Evolutionary conservation across 2,113 vertebrate genomes (phyloP).

Genomic region (Hyaena hyaena): DNA sequence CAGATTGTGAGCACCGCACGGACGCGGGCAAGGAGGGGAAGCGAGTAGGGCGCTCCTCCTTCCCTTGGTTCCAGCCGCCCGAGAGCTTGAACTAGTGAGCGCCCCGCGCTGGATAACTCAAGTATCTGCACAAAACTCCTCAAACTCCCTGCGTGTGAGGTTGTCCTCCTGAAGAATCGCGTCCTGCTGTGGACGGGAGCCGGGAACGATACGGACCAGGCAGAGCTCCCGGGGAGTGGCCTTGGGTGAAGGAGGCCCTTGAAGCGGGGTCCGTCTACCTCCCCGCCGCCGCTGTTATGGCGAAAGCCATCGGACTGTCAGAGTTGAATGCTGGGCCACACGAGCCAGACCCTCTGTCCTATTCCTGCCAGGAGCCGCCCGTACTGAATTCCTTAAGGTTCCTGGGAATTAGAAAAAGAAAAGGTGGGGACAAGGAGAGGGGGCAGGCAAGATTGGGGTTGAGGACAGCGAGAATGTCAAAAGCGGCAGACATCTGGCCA

Average conservation of each 20-base stretch:
- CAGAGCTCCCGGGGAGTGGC: neutral
- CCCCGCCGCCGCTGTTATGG: slow-evolving; percentile 58
- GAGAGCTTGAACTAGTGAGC: slow-evolving; percentile 25
- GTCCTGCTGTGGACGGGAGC: neutral
- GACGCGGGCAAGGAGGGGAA: too few species aligned
- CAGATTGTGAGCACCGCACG: too few species aligned
- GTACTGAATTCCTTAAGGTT: too few species aligned
- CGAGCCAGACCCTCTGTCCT: neutral
- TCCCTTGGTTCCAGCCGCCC: neutral
- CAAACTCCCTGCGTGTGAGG: neutral
- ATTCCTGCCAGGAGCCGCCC: neutral
- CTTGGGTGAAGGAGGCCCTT: neutral
- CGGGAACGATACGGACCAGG: neutral
- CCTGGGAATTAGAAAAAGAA: neutral
- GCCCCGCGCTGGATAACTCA: slow-evolving; percentile 39
- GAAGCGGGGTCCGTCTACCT: neutral
- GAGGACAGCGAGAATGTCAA: neutral
- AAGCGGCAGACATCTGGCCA: neutral
- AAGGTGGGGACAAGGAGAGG: fast-evolving
- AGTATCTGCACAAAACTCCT: slow-evolving; percentile 68
- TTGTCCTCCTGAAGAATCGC: neutral
- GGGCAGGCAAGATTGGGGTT: neutral
- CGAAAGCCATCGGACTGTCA: slow-evolving; percentile 64
- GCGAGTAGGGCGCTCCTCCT: neutral
- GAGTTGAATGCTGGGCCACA: neutral